phyloP scores from a whole-genome alignment of 2,888 invertebrate species.

The Blastobasis adustella region DNA sequence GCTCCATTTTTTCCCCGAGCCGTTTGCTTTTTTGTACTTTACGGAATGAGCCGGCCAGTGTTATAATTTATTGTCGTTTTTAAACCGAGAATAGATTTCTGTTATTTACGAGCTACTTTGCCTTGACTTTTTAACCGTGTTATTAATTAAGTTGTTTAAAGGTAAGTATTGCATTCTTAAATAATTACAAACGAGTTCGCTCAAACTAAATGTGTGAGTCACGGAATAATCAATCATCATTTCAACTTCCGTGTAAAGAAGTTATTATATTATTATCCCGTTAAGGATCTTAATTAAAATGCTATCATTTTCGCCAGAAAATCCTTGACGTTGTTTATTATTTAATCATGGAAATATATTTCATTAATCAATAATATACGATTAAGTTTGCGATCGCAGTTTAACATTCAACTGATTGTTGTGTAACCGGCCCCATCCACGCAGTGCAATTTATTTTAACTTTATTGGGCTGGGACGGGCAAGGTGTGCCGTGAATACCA shows the following conservation, averaged over 20 bases:
- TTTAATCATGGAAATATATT: neutral
- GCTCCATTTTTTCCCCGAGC: constrained; percentile 56
- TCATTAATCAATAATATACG: neutral
- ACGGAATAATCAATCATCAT: constrained; percentile 7
- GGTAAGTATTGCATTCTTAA: neutral
- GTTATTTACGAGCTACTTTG: constrained; percentile 40
- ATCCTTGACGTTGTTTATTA: neutral
- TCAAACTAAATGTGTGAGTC: neutral
- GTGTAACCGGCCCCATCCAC: constrained; percentile 10
- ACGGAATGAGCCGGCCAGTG: constrained; percentile 60
- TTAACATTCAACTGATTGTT: constrained; percentile 6
- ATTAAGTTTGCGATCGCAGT: neutral
- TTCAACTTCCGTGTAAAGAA: constrained; percentile 6
- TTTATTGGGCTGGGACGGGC: constrained; percentile 8
- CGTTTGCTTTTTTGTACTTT: constrained; percentile 23
- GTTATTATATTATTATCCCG: neutral
- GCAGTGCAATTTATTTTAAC: constrained; percentile 12
- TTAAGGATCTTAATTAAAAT: constrained; percentile 2
- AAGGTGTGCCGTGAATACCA: constrained; percentile 11
- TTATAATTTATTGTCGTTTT: constrained; percentile 66
- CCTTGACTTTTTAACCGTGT: constrained; percentile 21
- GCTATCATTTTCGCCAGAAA: too few relatives aligned
- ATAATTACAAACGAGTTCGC: constrained; percentile 5
- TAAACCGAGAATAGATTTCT: constrained; percentile 49
- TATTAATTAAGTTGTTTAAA: constrained; percentile 14